Evolutionary conservation across 2,888 invertebrate species (phyloP).

Genomic region (Polydrusus tereticollis): DNA sequence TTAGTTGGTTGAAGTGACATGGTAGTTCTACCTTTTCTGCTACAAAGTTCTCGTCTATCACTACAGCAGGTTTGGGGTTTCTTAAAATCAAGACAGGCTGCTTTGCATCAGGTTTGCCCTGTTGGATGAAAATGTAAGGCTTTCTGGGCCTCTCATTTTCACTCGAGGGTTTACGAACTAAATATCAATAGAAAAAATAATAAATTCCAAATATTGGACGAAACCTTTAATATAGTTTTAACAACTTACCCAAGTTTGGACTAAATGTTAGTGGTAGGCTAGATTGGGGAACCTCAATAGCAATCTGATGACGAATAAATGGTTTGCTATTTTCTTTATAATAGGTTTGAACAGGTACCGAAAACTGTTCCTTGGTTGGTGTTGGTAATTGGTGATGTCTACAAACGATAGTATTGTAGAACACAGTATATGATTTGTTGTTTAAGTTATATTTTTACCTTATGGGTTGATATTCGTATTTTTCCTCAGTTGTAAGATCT

Average conservation of each 20-base stretch:
- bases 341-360: background rate
- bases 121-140: conserved; percentile 40
- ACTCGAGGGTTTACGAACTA: conserved; percentile 44
- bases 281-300: conserved; percentile 48
- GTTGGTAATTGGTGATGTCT: conserved; percentile 39
- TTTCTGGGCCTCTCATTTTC: conserved; percentile 43
- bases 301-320: conserved; percentile 49
- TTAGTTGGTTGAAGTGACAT: background rate
- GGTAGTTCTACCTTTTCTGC: conserved; percentile 47
- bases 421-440: too few relatives aligned
- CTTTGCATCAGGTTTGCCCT: conserved; percentile 24
- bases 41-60: conserved; percentile 47
- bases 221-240: too few relatives aligned
- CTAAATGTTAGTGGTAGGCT: conserved; percentile 38
- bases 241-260: conserved; percentile 12
- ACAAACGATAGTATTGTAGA: background rate
- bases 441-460: too few relatives aligned
- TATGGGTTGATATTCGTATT: conserved; percentile 28
- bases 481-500: conserved; percentile 28
- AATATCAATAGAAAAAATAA: too few relatives aligned
- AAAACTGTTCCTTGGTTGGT: conserved; percentile 22
- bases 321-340: conserved; percentile 43
- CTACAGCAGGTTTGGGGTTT: conserved; percentile 43
- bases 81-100: conserved; percentile 31
- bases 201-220: background rate